phyloP scores from a whole-genome alignment of 1,140 invertebrate genomes.

The Lethocerus indicus region DNA sequence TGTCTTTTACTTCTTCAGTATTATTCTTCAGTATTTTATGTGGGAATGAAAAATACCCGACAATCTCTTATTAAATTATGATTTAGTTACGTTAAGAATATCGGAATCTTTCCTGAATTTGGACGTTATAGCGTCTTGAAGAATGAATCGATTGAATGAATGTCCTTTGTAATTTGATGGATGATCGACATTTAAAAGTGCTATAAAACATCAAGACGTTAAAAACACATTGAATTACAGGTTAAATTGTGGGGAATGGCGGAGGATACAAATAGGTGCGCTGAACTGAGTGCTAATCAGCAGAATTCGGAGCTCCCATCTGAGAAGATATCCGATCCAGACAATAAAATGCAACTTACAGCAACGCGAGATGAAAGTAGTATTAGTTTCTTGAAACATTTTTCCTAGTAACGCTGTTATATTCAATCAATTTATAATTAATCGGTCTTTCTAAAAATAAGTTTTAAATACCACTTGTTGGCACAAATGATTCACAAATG shows the following conservation, averaged over 20 bases:
- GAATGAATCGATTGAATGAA: not conserved
- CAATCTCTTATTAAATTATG: not conserved
- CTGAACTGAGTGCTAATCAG: conserved; percentile 1
- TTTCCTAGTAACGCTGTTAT: not conserved
- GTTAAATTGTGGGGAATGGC: conserved; percentile 10
- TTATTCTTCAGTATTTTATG: not conserved
- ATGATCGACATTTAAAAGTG: not conserved
- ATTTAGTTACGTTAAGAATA: not conserved
- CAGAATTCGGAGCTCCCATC: not conserved
- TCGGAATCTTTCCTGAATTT: not conserved
- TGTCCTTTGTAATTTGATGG: not conserved
- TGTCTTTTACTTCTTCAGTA: too few species aligned
- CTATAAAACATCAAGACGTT: not conserved
- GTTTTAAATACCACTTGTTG: not conserved
- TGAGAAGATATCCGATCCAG: conserved; percentile 4
- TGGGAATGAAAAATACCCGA: not conserved
- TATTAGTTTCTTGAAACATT: not conserved
- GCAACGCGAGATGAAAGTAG: conserved; percentile 7
- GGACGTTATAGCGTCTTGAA: not conserved
- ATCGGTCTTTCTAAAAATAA: not conserved
- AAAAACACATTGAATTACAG: not conserved
- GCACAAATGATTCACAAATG: not conserved
- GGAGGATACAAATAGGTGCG: conserved; percentile 4
- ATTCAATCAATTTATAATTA: not conserved
- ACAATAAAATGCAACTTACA: conserved; percentile 11